Evolutionary conservation across 1,140 invertebrate species (phyloP).

Genomic region (Drosophila pandora): DNA sequence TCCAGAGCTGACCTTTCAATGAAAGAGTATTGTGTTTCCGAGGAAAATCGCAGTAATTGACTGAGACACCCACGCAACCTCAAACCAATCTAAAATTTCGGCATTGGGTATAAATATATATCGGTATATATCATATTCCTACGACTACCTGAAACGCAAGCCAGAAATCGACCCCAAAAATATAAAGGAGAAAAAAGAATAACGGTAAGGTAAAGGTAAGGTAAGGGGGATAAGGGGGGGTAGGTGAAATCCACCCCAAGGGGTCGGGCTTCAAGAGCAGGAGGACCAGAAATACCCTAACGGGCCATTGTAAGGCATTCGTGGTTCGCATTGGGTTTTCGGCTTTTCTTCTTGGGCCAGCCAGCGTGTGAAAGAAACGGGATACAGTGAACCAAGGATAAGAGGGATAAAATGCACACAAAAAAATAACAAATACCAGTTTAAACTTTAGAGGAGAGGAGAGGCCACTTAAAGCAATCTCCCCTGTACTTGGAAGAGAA

Average conservation of each 20-base stretch:
- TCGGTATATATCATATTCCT: not conserved
- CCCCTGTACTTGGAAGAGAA: not conserved
- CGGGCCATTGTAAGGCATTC: conserved; percentile 43
- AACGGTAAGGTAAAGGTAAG: not conserved
- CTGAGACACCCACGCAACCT: conserved; percentile 20
- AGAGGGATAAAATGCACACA: not conserved
- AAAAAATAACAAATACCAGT: not conserved
- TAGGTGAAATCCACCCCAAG: conserved; percentile 48
- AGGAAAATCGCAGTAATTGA: conserved; percentile 61
- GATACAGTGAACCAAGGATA: not conserved
- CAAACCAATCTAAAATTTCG: conserved; percentile 15
- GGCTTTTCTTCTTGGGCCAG: conserved; percentile 28
- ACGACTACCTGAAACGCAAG: conserved; percentile 22
- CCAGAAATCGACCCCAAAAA: conserved; percentile 44
- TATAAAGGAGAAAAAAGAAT: not conserved
- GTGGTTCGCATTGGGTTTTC: conserved; percentile 3
- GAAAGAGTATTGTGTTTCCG: not conserved
- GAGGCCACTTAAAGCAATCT: not conserved
- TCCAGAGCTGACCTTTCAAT: not conserved
- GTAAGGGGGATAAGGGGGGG: not conserved
- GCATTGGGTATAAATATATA: not conserved
- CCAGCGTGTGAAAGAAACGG: conserved; percentile 48
- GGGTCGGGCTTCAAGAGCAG: conserved; percentile 24
- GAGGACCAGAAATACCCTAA: conserved; percentile 35
- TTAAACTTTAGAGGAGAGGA: not conserved